Base-by-base conservation (phyloP, 2,797 vertebrate genomes). In the Acipenser oxyrinchus region DNA sequence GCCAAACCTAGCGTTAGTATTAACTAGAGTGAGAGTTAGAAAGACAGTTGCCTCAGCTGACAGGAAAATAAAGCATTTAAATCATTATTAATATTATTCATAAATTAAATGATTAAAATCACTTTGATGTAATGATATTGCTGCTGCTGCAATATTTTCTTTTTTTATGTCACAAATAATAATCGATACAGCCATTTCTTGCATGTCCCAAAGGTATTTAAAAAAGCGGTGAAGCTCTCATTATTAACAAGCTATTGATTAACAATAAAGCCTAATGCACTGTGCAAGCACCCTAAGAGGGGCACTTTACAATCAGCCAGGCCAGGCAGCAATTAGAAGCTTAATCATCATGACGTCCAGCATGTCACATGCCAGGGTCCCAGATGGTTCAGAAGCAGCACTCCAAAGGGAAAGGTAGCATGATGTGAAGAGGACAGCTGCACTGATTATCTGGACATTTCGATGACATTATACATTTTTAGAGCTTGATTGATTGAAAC, bases 401-500 rank as follows among this genome's bases (percentile, higher is more conserved):
- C 10, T 64, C 49, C 6, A 48, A 53, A n/a, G 67, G 63, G 70
- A 71, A 69, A 70, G 49, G 67, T 67, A 51, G 66, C 10, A 23
- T 49, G 37, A 48, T 8, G 23, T 59, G 48, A 60, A n/a, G 60
- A 67, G 10, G 57, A 18, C 65, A 68, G 67, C 68, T 66, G 69
- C 13, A 49, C 71, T 73, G 64, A 74, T 72, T 71, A 71, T 63
- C 62, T 15, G 3, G 8, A 7, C 13, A 62, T 53, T 48, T 67
- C 68, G 70, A 37, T 23, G 69, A 76, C 73, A 74, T 67, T 10
- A 76, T 74, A 77, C 73, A 69, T 72, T 66, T 10, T 49, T 48
- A 37, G 10, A 65, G 49, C 51, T 48, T 48, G 60, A 37, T 9
- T 57, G 12, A 60, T 37, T 48, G 11, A 49, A 48, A 55, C 50